Conservation (phyloP, 2,797 vertebrate genomes). For the Tiaroga cobitis region DNA sequence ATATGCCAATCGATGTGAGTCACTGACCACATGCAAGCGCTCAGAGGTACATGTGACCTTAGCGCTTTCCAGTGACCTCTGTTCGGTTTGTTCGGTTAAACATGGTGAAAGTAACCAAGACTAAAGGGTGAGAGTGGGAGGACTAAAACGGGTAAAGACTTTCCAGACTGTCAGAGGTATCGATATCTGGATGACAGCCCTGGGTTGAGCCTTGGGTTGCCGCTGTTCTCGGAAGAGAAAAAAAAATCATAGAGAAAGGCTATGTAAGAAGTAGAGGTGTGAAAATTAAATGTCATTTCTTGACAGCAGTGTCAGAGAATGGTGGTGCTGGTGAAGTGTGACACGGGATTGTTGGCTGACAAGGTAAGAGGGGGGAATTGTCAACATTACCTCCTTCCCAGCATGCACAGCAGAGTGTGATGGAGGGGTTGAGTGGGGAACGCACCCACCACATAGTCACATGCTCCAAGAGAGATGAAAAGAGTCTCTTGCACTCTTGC, state of each 20-base stretch:
- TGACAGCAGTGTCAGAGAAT: conserved; percentile 79
- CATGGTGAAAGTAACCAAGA: conserved; percentile 59
- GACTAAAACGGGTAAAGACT: conserved; percentile 67
- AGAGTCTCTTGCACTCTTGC: conserved; percentile 30
- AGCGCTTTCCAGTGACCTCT: conserved; percentile 59
- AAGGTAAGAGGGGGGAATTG: conserved; percentile 77
- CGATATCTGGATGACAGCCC: conserved; percentile 69
- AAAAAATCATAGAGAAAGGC: conserved; percentile 50
- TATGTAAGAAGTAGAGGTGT: conserved; percentile 73
- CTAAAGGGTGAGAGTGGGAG: conserved; percentile 63
- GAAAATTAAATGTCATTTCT: conserved; percentile 82
- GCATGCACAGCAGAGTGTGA: conserved; percentile 71
- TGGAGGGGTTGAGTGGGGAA: background rate
- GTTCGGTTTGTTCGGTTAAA: conserved; percentile 63
- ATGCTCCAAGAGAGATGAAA: conserved; percentile 42
- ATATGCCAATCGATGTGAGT: conserved; percentile 42
- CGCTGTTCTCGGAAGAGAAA: conserved; percentile 70
- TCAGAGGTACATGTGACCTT: conserved; percentile 55
- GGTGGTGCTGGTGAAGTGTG: conserved; percentile 79
- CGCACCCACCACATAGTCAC: conserved; percentile 34
- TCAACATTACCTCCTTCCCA: conserved; percentile 77
- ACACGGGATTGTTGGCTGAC: conserved; percentile 79
- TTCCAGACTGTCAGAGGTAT: conserved; percentile 71
- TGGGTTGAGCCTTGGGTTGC: conserved; percentile 56
- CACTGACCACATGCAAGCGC: conserved; percentile 37